Base-by-base conservation (phyloP, 2,888 invertebrate species). In the Meteorus colon region DNA sequence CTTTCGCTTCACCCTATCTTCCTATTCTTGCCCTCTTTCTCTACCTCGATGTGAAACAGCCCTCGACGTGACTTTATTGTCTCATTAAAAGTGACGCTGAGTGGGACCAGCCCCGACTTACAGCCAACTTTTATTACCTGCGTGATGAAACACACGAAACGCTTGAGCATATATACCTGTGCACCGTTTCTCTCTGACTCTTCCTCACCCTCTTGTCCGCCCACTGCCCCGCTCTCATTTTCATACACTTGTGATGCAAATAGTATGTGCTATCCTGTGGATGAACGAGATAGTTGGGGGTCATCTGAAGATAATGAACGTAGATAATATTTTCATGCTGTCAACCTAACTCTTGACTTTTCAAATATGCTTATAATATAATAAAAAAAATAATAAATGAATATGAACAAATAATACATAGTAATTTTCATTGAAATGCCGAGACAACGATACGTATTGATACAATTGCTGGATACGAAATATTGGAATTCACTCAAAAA, bases 11-110 rank as follows among this genome's bases (percentile, higher is more conserved):
- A 1, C 12, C 41, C 41, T 2, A 41, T 41, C 41, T 41, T 12
- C 41, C 41, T 24, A 12, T 8, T 41, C 41, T 68, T 73, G 71
- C 48, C 66, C 60, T 63, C 72, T 68, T 73, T 67, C 24, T 74
- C 75, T 75, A 71, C 62, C 41, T 68, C 81, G 75, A 78, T 83
- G 82, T 84, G 80, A 84, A 84, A 83, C 81, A 82, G 80, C 80
- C 75, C 65, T 37, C 78, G 79, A 81, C 83, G 82, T 84, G 82
- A 83, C 82, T 82, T 80, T 78, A 83, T 81, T 79, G 81, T 83
- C 83, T 83, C 81, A 82, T 84, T 81, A 82, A 82, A 76, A 77
- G 74, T 75, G 77, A 78, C 74, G 73, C 75, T 75, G 74, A 74
- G 74, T 68, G 37, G 59, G 71, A 41, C 60, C 45, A 69, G 74